These are phyloP conservation scores for Diarsia rubi DNA, from an alignment of 2,888 invertebrate genomes.

Conservation along the genomic window DNA sequence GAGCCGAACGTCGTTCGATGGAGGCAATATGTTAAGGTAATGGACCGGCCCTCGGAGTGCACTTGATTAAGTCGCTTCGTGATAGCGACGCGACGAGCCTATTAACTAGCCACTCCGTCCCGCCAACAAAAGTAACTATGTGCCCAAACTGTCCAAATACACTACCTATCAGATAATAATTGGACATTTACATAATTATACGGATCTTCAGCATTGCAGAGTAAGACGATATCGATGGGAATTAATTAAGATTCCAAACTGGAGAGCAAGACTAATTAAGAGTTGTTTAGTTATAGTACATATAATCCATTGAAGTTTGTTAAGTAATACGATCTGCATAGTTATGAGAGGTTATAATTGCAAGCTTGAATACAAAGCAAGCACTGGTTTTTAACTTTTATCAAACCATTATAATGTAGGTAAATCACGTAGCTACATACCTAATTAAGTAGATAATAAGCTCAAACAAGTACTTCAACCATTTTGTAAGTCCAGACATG, in stretches of 20 bases:
- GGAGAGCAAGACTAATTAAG: constrained; percentile 49
- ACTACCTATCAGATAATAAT: constrained; percentile 55
- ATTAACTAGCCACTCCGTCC: constrained; percentile 73
- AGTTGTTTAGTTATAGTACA: constrained; percentile 44
- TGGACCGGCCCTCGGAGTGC: constrained; percentile 77
- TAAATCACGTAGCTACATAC: not conserved
- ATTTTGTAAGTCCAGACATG: constrained; percentile 31
- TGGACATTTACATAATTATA: constrained; percentile 62
- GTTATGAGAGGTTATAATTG: constrained; percentile 4
- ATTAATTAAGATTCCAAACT: constrained; percentile 54
- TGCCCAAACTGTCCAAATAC: constrained; percentile 32
- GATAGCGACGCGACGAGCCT: constrained; percentile 77
- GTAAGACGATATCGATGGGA: constrained; percentile 41
- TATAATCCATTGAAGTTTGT: constrained; percentile 36
- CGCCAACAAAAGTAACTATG: constrained; percentile 58
- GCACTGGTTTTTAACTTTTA: not conserved
- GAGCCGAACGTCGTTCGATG: constrained; percentile 66
- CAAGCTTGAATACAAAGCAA: not conserved
- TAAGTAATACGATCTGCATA: constrained; percentile 19
- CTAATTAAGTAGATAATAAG: constrained; percentile 8
- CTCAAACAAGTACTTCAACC: not conserved
- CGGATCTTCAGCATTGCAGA: constrained; percentile 37
- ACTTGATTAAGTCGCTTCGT: constrained; percentile 82
- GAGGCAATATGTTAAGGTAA: constrained; percentile 82
- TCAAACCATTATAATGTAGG: not conserved